Percentiles rank a stretch among this genome's conserved stretches.
Conservation (phyloP, 2,113 vertebrate genomes). For the Orcinus orca region DNA sequence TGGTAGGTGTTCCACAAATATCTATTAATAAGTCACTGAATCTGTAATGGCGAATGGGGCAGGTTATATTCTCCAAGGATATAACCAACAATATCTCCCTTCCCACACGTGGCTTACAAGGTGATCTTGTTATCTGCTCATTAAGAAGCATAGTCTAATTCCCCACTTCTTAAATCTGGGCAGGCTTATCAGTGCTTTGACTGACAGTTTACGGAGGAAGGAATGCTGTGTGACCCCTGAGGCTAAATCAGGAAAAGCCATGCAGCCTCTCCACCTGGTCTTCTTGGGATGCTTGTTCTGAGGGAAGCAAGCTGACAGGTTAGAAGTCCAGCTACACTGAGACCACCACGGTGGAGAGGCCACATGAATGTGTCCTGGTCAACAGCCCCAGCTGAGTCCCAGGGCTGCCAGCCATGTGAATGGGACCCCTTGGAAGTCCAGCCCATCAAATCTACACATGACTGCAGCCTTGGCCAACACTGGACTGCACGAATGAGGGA, state of each 20-base stretch:
- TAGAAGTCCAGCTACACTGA: neutral
- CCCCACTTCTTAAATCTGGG: neutral
- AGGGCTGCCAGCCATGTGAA: accelerated
- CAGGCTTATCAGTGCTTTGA: too few species aligned
- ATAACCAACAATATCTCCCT: neutral
- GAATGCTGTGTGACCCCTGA: neutral
- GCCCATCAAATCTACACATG: accelerated
- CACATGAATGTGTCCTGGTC: neutral
- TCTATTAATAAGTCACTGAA: neutral
- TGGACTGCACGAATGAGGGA: neutral
- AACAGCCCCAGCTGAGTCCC: neutral
- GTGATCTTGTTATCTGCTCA: neutral
- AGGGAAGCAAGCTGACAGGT: neutral
- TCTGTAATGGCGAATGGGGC: neutral
- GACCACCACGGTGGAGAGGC: too few species aligned
- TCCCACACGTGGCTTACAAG: neutral
- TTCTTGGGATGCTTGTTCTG: neutral
- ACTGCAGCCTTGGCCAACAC: neutral
- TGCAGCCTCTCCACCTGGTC: too few species aligned
- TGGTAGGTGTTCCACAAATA: neutral
- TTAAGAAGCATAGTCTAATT: neutral
- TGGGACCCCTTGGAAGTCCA: neutral
- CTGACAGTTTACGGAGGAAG: neutral
- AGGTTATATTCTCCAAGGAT: neutral
- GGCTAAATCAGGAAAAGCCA: neutral